A percentile compares a stretch with the other conserved stretches of the same genome.
These are phyloP conservation scores for Apteryx owenii DNA, from an alignment of 2,113 vertebrate genomes.

Conservation along the genomic window DNA sequence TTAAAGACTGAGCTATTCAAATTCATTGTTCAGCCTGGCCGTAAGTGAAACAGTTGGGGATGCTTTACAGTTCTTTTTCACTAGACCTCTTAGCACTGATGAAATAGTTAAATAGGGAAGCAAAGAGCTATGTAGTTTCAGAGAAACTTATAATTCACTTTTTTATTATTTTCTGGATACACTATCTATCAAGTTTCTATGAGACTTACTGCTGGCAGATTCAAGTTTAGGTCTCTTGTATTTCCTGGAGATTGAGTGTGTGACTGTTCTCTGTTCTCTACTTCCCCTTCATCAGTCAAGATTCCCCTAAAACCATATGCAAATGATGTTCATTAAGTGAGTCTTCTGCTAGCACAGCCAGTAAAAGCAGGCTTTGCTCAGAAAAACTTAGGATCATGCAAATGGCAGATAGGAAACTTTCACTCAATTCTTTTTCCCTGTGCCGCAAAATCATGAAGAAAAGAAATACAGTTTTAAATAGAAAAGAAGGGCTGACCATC, in stretches of 20 bases:
- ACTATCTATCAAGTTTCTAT: neutral
- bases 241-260: neutral
- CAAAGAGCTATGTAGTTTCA: neutral
- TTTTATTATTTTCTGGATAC: neutral
- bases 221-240: neutral
- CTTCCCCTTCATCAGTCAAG: neutral
- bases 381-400: neutral
- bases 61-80: neutral
- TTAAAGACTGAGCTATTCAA: neutral
- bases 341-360: neutral
- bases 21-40: neutral
- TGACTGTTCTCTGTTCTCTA: neutral
- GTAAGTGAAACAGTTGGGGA: neutral
- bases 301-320: neutral
- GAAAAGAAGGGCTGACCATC: neutral
- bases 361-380: neutral
- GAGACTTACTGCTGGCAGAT: neutral
- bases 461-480: neutral
- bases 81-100: neutral
- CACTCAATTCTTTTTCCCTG: neutral
- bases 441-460: neutral
- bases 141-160: neutral
- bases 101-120: neutral
- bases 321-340: neutral
- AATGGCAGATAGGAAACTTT: neutral